These are phyloP conservation scores for Mixornis gularis DNA, from an alignment of 2,113 vertebrate species.

Conservation along the genomic window DNA sequence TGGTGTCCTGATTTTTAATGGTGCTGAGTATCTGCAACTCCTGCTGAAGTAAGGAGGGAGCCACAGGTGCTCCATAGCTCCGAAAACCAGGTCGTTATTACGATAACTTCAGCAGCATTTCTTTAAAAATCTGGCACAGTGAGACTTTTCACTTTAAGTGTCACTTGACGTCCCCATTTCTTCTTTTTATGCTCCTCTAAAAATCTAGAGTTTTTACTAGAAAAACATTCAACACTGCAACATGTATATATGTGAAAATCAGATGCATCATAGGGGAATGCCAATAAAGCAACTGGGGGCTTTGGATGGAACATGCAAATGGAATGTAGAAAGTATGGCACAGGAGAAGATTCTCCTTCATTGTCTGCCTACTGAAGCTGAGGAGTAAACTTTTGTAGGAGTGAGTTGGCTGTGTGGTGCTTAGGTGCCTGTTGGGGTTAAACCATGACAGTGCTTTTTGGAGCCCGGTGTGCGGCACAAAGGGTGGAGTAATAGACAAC, in stretches of 20 bases:
- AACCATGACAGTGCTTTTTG: background rate
- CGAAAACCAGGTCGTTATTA: background rate
- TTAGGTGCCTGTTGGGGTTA: background rate
- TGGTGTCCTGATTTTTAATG: conserved; percentile 6
- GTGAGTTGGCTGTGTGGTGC: fast-evolving
- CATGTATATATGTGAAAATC: background rate
- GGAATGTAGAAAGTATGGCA: background rate
- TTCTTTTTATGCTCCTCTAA: background rate
- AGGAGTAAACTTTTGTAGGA: background rate
- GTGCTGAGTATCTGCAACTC: background rate
- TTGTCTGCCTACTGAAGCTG: background rate
- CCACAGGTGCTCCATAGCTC: background rate
- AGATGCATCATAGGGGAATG: background rate
- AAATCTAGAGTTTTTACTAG: background rate
- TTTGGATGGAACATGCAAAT: background rate
- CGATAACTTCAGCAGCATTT: background rate
- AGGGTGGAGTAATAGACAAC: background rate
- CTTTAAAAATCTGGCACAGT: background rate
- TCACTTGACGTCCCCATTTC: background rate
- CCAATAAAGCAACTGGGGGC: background rate
- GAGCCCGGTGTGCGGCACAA: background rate
- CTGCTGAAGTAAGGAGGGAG: background rate
- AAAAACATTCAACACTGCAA: background rate
- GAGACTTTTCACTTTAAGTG: background rate
- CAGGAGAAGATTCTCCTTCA: background rate